Conservation (phyloP, 2,113 vertebrate species). For the Chlorodrepanis virens region DNA sequence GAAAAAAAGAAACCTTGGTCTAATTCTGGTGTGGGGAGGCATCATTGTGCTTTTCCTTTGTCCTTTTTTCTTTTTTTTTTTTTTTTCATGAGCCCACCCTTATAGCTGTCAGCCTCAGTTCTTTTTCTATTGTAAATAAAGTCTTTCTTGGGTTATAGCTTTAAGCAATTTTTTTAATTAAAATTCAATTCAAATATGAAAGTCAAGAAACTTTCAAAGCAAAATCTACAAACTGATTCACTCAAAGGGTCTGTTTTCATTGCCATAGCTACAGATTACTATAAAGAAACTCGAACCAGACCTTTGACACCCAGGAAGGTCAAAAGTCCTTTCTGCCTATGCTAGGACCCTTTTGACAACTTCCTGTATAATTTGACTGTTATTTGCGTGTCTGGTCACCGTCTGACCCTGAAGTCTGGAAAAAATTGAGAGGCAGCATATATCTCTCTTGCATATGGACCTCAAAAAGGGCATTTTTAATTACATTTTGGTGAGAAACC, state of each 20-base stretch:
- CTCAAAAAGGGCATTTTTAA: slow-evolving; percentile 51
- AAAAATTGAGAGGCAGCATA: slow-evolving; percentile 67
- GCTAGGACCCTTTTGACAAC: slow-evolving; percentile 82
- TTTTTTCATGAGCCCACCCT: background rate
- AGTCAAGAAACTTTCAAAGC: slow-evolving; percentile 60
- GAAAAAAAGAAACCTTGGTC: background rate
- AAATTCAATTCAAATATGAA: slow-evolving; percentile 64
- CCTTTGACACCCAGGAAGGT: slow-evolving; percentile 77
- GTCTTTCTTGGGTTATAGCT: slow-evolving; percentile 48
- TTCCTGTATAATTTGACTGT: slow-evolving; percentile 86
- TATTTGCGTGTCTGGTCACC: slow-evolving; percentile 79
- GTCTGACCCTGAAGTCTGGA: slow-evolving; percentile 81
- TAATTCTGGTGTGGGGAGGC: slow-evolving; percentile 33
- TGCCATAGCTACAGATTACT: slow-evolving; percentile 77
- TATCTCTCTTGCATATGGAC: slow-evolving; percentile 55
- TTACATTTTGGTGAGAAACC: slow-evolving; percentile 62
- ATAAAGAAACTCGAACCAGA: slow-evolving; percentile 86
- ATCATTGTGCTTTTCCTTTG: background rate
- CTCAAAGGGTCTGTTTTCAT: slow-evolving; percentile 69
- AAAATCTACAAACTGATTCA: slow-evolving; percentile 67
- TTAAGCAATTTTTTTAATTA: slow-evolving; percentile 46
- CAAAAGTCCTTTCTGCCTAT: slow-evolving; percentile 75
- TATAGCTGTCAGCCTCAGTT: background rate
- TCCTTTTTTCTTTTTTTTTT: background rate
- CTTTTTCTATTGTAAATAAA: slow-evolving; percentile 56